phyloP scores from a whole-genome alignment of 2,113 vertebrate genomes.

The Colinus virginianus region DNA sequence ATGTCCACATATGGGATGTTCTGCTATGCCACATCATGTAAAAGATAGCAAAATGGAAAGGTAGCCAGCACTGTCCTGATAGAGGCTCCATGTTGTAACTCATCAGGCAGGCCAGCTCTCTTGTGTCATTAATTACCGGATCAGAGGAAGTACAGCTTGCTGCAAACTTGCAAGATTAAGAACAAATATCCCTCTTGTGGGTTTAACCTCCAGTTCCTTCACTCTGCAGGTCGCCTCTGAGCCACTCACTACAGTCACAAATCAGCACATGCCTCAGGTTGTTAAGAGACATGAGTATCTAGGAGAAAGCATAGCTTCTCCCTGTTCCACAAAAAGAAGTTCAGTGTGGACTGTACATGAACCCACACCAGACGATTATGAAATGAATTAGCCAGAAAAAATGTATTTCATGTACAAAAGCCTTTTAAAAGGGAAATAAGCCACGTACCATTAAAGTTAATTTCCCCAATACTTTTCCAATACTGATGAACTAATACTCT shows the following conservation, averaged over 20 bases:
- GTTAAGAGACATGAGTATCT: not conserved
- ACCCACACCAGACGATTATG: constrained; percentile 5
- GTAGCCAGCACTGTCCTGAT: not conserved
- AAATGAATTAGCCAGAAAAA: constrained; percentile 58
- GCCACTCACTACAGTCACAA: not conserved
- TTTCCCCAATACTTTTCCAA: constrained; percentile 7
- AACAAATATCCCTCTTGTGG: not conserved
- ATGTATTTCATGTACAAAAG: constrained; percentile 32
- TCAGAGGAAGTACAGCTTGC: not conserved
- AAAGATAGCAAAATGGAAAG: not conserved
- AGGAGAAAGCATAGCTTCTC: not conserved
- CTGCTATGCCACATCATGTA: not conserved
- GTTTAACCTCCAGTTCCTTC: not conserved
- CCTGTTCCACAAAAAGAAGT: not conserved
- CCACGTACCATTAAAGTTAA: constrained; percentile 43
- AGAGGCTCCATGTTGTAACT: not conserved
- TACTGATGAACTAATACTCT: constrained; percentile 50
- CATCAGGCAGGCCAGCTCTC: not conserved
- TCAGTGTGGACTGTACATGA: not conserved
- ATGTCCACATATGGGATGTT: not conserved
- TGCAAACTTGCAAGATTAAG: not conserved
- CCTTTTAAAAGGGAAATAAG: constrained; percentile 37
- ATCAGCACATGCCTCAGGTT: not conserved
- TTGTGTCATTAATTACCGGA: not conserved
- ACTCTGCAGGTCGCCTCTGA: not conserved